These are phyloP conservation scores for Dryomyza anilis DNA, from an alignment of 2,888 invertebrate genomes.

Conservation along the genomic window DNA sequence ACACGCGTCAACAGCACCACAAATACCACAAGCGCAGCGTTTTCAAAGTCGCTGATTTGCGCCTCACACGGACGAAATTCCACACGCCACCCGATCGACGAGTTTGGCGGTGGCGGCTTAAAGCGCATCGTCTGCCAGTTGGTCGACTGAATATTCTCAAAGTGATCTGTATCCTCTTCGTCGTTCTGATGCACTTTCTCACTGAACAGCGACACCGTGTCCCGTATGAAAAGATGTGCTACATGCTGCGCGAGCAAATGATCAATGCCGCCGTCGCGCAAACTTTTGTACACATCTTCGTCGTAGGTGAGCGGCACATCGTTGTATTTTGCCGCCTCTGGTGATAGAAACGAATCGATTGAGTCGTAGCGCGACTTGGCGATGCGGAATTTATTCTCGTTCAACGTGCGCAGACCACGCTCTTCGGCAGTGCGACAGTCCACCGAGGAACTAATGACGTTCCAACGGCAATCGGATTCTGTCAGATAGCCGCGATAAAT, in stretches of 20 bases:
- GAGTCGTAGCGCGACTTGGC: slow-evolving; percentile 97
- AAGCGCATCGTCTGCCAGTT: slow-evolving; percentile 99
- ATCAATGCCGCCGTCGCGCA: slow-evolving; percentile 89
- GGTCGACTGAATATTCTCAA: slow-evolving; percentile 99
- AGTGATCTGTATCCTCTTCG: slow-evolving; percentile 93
- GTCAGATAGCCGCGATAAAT: slow-evolving; percentile 91
- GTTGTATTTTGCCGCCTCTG: slow-evolving; percentile 87
- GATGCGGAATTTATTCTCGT: slow-evolving; percentile 79
- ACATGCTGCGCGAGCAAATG: slow-evolving; percentile 92
- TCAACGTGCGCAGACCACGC: slow-evolving; percentile 76
- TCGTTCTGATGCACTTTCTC: slow-evolving; percentile 96
- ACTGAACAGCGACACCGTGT: slow-evolving; percentile 92
- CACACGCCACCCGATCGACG: slow-evolving; percentile 98
- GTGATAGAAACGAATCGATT: slow-evolving; percentile 94
- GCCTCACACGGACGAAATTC: slow-evolving; percentile 99
- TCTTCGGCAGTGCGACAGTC: slow-evolving; percentile 95
- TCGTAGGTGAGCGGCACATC: slow-evolving; percentile 92
- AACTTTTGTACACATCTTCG: slow-evolving; percentile 77
- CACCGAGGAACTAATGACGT: slow-evolving; percentile 93
- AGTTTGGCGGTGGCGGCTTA: slow-evolving; percentile 96
- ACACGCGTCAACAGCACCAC: slow-evolving; percentile 95
- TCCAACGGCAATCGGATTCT: slow-evolving; percentile 98
- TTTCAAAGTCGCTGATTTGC: slow-evolving; percentile 99
- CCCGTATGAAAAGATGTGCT: slow-evolving; percentile 97
- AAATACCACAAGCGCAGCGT: slow-evolving; percentile 98